phyloP scores from a whole-genome alignment of 2,113 vertebrate genomes.

The Ailuropoda melanoleuca region DNA sequence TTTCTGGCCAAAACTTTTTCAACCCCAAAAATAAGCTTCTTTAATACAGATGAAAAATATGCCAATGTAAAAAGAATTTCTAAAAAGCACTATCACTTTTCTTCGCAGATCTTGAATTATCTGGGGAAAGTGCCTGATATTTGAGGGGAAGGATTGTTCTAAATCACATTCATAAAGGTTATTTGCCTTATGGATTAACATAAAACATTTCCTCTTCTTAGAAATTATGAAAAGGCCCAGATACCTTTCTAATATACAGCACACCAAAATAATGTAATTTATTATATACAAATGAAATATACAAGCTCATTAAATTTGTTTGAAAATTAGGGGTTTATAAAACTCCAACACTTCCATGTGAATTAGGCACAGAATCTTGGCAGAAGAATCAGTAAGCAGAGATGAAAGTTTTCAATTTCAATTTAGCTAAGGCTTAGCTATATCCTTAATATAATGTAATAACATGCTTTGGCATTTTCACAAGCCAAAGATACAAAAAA shows the following conservation, averaged over 20 bases:
- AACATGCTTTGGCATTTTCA: background rate
- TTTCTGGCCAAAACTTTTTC: background rate
- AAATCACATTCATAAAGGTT: background rate
- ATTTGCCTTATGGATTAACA: background rate
- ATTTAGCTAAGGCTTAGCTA: background rate
- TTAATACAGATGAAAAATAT: background rate
- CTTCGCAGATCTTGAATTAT: background rate
- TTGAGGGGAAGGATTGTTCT: background rate
- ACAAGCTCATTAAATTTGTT: background rate
- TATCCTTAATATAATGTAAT: background rate
- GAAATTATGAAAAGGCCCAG: background rate
- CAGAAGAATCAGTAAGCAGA: background rate
- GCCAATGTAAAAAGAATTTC: background rate
- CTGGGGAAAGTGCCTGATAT: background rate
- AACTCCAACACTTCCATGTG: background rate
- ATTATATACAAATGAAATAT: background rate
- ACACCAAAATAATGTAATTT: background rate
- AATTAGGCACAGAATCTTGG: background rate
- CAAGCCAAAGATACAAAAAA: background rate
- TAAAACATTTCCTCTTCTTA: background rate
- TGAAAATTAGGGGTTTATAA: background rate
- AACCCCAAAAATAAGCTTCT: background rate
- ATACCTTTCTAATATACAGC: background rate
- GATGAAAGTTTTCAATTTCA: background rate
- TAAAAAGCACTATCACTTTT: background rate